A percentile compares a stretch with the other conserved stretches of the same genome.
These are phyloP conservation scores for Venustaconcha ellipsiformis DNA, from an alignment of 1,140 invertebrate species.

Conservation along the genomic window DNA sequence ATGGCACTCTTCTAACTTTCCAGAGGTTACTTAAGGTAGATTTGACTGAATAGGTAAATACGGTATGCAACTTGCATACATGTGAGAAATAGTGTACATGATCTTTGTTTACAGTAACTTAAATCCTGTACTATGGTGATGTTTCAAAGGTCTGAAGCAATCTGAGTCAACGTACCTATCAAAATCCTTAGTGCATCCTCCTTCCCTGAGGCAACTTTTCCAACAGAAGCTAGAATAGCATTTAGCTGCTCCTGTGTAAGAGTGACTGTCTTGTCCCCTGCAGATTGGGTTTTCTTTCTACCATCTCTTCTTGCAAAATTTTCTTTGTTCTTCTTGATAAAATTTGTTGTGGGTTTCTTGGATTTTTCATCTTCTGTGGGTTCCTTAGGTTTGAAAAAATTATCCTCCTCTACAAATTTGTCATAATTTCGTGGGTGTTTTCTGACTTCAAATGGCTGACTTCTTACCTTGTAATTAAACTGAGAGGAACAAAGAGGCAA, in stretches of 20 bases:
- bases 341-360: conserved; percentile 45
- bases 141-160: background rate
- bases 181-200: conserved; percentile 50
- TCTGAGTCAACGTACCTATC: conserved; percentile 39
- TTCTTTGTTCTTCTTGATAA: conserved; percentile 48
- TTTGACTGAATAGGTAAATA: no score
- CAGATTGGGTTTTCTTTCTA: conserved; percentile 23
- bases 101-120: no score
- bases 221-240: conserved; percentile 60
- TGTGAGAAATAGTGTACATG: no score
- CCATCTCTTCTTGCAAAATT: conserved; percentile 21
- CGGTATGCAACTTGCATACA: no score
- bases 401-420: conserved; percentile 32
- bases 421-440: conserved; percentile 25
- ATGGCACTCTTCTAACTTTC: no score
- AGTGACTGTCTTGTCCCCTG: conserved; percentile 47
- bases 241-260: conserved; percentile 64
- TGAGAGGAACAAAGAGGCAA: conserved; percentile 5
- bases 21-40: no score
- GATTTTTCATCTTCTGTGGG: conserved; percentile 24
- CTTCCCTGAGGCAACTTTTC: conserved; percentile 49
- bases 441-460: conserved; percentile 43
- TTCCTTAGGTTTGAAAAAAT: conserved; percentile 27
- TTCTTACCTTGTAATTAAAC: conserved; percentile 55
- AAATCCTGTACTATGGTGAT: no score